Evolutionary conservation across 2,113 vertebrate species (phyloP).

Genomic region (Callospermophilus lateralis): DNA sequence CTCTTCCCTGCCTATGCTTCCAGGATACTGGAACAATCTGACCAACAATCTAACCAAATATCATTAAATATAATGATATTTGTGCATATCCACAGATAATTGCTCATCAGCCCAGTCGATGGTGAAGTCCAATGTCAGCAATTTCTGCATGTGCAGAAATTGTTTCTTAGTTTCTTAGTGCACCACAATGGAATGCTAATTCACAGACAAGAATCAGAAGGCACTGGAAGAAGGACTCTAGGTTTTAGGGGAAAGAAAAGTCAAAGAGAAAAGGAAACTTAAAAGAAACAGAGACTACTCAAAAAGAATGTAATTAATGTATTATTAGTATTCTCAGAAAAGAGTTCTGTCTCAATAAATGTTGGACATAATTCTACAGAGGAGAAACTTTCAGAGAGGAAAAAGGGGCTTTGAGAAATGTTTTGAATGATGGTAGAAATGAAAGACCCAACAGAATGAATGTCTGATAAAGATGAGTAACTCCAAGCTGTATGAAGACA

Average conservation of each 20-base stretch:
- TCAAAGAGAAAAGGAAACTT: neutral
- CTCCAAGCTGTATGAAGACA: neutral
- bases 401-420: neutral
- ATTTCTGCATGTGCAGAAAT: neutral
- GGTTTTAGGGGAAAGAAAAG: neutral
- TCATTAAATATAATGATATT: slow-evolving; percentile 10
- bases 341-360: neutral
- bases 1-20: neutral
- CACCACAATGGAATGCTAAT: neutral
- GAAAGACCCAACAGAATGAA: neutral
- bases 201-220: neutral
- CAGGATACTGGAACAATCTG: neutral
- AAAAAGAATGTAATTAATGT: neutral
- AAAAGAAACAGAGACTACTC: neutral
- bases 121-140: neutral
- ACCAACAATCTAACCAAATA: neutral
- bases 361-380: neutral
- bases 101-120: neutral
- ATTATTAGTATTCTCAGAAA: neutral
- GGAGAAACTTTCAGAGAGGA: slow-evolving; percentile 1
- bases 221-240: neutral
- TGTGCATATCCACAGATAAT: neutral
- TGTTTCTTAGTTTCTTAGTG: neutral
- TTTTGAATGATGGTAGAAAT: neutral
- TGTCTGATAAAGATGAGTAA: neutral